phyloP scores from a whole-genome alignment of 2,888 invertebrate genomes.

The Eledone cirrhosa region DNA sequence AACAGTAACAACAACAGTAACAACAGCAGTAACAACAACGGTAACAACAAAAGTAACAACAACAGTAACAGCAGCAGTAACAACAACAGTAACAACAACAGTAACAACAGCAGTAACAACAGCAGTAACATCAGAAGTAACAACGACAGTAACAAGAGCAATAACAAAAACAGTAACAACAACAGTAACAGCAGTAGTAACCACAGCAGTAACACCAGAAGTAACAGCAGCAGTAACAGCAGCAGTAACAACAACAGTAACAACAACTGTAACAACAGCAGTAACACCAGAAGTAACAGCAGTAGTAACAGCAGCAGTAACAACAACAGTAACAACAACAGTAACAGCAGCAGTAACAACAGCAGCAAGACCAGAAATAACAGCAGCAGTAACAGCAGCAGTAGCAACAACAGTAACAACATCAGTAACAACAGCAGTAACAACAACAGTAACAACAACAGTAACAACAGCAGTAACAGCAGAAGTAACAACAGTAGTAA shows the following conservation, averaged over 20 bases:
- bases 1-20: slow-evolving; percentile 16
- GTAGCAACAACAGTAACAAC: slow-evolving; percentile 19
- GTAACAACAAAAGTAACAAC: slow-evolving; percentile 3
- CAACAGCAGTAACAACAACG: slow-evolving; percentile 20
- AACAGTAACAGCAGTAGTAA: slow-evolving; percentile 14
- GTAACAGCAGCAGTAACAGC: too few relatives aligned
- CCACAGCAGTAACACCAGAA: too few relatives aligned
- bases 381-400: slow-evolving; percentile 3
- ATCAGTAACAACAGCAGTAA: too few relatives aligned
- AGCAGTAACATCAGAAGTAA: too few relatives aligned
- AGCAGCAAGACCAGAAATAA: too few relatives aligned
- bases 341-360: too few relatives aligned
- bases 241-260: too few relatives aligned
- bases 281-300: neutral
- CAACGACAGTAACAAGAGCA: slow-evolving; percentile 6
- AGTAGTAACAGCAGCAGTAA: slow-evolving; percentile 15
- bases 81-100: slow-evolving; percentile 12
- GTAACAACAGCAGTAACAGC: slow-evolving; percentile 17
- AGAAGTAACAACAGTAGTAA: too few relatives aligned
- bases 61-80: slow-evolving; percentile 24
- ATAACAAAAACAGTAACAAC: neutral
- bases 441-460: slow-evolving; percentile 3
- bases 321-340: neutral
- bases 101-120: slow-evolving; percentile 20
- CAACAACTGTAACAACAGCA: too few relatives aligned